Base-by-base conservation (phyloP, 2,888 invertebrate genomes). In the Morinoia aosen region DNA sequence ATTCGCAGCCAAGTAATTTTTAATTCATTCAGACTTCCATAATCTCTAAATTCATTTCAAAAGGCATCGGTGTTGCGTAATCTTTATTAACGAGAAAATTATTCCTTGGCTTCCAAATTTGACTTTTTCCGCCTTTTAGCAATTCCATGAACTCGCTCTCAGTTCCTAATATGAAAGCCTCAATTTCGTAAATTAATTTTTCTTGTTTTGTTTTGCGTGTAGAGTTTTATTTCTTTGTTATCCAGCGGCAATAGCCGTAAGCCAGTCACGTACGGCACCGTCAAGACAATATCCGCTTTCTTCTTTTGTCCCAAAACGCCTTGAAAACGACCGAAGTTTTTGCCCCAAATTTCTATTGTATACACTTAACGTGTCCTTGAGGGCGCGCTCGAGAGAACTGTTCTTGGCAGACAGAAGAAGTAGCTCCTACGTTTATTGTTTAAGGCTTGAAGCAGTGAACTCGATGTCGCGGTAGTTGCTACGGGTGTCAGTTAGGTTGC, bases 261-360 rank as follows among this genome's bases (percentile, higher is more conserved):
- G 25, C 91, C 33, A 57, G 56, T 93, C 93, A 93, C 93, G 93
- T 93, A 14, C 10, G 14, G 57, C 33, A 19, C 93, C 57, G 58
- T 93, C 93, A 93, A 25, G 11, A 93, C n/a, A 93, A 57, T 93
- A 57, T 93, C 93, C 57, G 58, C 58, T 93, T 93, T 93, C 33
- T 57, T 33, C 57, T 93, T 8, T 56, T n/a, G 12, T 57, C 93
- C 48, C 16, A 48, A 93, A 93, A 93, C 58, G 48, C 57, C 56
- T 93, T 57, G 48, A 57, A 57, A 93, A 93, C 93, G 56, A 48
- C 93, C 93, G 57, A 93, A 93, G 93, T 93, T 93, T 93, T 48
- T 16, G 57, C 57, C 57, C 57, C 0, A 93, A 57, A 93, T 33
- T 93, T 93, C 93, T 57, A 90, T 93, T 57, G 93, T 93, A 57